Evolutionary conservation across 2,797 vertebrate species (phyloP), one percentile per base, ranked within the genome.

Genomic region (Acomys russatus): DNA sequence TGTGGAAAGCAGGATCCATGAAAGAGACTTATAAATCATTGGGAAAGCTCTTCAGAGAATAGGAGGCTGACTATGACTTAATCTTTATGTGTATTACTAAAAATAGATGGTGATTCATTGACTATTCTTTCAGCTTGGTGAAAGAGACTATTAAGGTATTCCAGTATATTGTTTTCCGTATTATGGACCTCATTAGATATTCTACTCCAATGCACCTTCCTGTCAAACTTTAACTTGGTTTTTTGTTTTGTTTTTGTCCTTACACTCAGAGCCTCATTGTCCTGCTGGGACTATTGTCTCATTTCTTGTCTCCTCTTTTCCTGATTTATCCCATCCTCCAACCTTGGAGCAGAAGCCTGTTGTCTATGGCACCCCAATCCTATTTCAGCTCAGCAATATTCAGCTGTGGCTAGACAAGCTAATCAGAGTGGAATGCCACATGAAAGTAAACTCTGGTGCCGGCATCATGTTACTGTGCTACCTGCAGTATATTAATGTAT

Each of bases 211-310:
- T 5, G 64, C 18, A 83, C 30, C 12, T 30, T 88, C 35, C 77
- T 95, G 91, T 84, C 11, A 83, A 88, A 78, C 6, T 90, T 90
- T 77, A 91, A 82, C 80, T 90, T 94, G 20, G 44, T 56, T 74
- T 76, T 56, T 74, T 76, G 9, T 74, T 61, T 59, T 33, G 35
- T 44, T 78, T 92, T 90, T 71, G 20, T 54, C 22, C 66, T 94
- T 35, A 71, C 28, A 30, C 15, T 77, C 17, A 83, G 44, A 22
- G 17, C 30, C 35, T 84, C 18, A 22, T 64, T 35, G 78, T 35
- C 80, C 33, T 70, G 84, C 66, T 70, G 30, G 84, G 49, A 86
- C n/a, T 23, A 70, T n/a, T 18, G 6, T 68, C 44, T 4, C 44
- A 44, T 44, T 44, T 44, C 44, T 10, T 68, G 22, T 54, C 59